A percentile compares a stretch with the other conserved stretches of the same genome.
Evolutionary conservation across 2,888 invertebrate genomes (phyloP).

Genomic region (Linnaemya vulpina): DNA sequence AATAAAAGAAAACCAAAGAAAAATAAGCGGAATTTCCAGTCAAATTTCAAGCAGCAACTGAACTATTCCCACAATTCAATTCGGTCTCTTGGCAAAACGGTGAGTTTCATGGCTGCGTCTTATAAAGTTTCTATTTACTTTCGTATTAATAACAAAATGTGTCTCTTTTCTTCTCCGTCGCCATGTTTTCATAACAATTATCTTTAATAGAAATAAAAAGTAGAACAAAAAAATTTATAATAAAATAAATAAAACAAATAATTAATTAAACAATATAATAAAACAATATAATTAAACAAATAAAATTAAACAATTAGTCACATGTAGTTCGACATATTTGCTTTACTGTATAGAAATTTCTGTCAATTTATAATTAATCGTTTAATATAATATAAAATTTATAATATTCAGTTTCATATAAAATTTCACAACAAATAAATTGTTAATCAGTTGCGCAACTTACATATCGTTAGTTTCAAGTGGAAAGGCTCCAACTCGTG

Average conservation of each 20-base stretch:
- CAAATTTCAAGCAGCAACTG: neutral
- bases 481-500: too few relatives aligned
- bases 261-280: neutral
- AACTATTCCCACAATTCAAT: neutral
- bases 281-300: conserved; percentile 19
- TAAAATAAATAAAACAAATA: neutral
- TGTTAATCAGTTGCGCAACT: neutral
- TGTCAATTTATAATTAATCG: neutral
- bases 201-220: conserved; percentile 12
- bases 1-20: neutral
- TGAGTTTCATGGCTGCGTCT: conserved; percentile 10
- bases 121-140: neutral
- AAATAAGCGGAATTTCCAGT: too few relatives aligned
- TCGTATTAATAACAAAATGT: conserved; percentile 18
- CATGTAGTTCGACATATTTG: conserved; percentile 3
- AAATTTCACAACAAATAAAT: neutral
- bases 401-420: too few relatives aligned
- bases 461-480: too few relatives aligned
- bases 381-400: neutral
- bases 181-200: conserved; percentile 6
- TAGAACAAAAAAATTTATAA: conserved; percentile 7
- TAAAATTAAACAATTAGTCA: conserved; percentile 16
- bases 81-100: conserved; percentile 6
- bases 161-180: conserved; percentile 22
- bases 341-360: neutral